These are phyloP conservation scores for Toxotes chatareus DNA, from an alignment of 2,113 vertebrate genomes.

Conservation along the genomic window DNA sequence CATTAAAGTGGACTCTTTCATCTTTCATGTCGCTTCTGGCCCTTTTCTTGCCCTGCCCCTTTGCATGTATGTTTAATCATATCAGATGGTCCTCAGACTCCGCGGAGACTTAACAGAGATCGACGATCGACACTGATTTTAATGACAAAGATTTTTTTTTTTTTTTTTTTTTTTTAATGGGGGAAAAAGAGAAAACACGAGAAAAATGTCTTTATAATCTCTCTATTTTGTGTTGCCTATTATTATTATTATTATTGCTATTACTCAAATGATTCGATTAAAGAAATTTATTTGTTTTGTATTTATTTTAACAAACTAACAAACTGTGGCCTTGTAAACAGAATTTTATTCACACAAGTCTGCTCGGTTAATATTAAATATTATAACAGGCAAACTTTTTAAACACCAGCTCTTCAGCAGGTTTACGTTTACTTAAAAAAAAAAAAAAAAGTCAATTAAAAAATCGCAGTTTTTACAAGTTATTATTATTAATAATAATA, in stretches of 20 bases:
- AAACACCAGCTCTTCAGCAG: too few species aligned
- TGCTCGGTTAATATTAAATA: too few species aligned
- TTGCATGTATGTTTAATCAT: conserved; percentile 74
- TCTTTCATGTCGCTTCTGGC: conserved; percentile 60
- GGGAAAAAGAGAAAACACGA: not conserved
- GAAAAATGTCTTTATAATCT: too few species aligned
- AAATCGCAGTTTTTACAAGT: not conserved
- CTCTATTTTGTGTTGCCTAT: too few species aligned
- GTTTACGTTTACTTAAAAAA: too few species aligned
- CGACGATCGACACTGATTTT: not conserved
- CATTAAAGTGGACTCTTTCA: conserved; percentile 67
- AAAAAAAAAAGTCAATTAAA: too few species aligned
- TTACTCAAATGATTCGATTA: not conserved
- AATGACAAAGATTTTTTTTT: not conserved
- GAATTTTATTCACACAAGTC: too few species aligned
- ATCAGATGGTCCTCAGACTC: conserved; percentile 52
- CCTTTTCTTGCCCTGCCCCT: conserved; percentile 28
- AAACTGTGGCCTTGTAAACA: too few species aligned
- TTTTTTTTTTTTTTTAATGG: not conserved
- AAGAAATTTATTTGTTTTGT: not conserved
- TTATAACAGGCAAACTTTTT: too few species aligned
- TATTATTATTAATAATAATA: not conserved
- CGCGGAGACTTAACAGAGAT: not conserved
- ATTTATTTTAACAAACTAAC: too few species aligned
- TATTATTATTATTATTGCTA: not conserved